Conservation (phyloP, 2,797 vertebrate species). For the Falco biarmicus region DNA sequence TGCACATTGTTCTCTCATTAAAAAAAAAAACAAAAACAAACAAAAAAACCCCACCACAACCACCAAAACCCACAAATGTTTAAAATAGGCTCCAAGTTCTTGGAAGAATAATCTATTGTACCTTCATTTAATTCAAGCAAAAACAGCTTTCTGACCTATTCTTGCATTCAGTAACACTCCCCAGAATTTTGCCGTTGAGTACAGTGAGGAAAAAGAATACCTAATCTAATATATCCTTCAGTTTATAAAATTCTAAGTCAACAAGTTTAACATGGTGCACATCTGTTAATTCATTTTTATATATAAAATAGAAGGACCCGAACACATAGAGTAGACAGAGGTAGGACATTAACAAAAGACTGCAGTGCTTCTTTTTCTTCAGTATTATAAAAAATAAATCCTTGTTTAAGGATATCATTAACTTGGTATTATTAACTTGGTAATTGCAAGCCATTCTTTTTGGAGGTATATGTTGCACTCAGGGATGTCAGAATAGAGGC, state of each 20-base stretch:
- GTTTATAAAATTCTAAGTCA: not conserved
- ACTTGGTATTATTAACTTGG: not conserved
- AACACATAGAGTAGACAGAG: not conserved
- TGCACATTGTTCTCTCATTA: not conserved
- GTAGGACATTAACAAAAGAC: not conserved
- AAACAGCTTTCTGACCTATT: not conserved
- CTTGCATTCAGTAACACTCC: not conserved
- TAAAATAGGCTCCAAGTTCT: not conserved
- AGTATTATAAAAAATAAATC: not conserved
- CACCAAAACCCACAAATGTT: not conserved
- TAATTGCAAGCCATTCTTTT: not conserved
- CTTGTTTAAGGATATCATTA: not conserved
- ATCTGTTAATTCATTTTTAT: not conserved
- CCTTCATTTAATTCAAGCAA: not conserved
- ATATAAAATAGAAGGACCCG: not conserved
- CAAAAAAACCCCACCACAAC: too few species aligned
- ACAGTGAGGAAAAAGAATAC: not conserved
- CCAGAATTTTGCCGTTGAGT: not conserved
- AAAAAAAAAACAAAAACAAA: not conserved
- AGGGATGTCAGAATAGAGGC: not conserved
- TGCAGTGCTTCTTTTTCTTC: not conserved
- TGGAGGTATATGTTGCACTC: not conserved
- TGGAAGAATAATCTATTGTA: not conserved
- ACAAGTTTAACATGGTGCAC: not conserved
- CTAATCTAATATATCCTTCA: not conserved